phyloP scores from a whole-genome alignment of 2,888 invertebrate species.

The Actias luna region DNA sequence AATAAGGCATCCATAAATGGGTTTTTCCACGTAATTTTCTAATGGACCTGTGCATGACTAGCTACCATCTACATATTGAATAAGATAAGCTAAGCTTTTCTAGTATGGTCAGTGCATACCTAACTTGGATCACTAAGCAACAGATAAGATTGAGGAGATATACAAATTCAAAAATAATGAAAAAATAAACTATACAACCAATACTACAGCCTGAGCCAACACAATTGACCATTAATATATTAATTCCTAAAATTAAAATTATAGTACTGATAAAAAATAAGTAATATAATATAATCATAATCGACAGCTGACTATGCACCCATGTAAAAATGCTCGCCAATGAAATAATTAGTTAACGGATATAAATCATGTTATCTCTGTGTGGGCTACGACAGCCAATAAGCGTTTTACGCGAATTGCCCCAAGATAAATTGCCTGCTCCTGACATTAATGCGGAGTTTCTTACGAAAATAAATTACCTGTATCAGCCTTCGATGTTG shows the following conservation, averaged over 20 bases:
- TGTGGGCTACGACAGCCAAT: conserved; percentile 69
- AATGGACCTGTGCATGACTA: no score
- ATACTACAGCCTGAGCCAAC: no score
- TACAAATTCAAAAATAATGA: no score
- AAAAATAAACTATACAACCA: no score
- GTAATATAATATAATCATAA: not conserved
- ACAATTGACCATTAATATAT: no score
- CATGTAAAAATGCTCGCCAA: conserved; percentile 12
- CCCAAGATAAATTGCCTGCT: conserved; percentile 68
- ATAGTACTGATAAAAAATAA: not conserved
- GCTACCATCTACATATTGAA: no score
- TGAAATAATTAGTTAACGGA: conserved; percentile 20
- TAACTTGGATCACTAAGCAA: no score
- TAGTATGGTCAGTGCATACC: no score
- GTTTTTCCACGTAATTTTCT: no score
- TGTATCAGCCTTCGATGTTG: conserved; percentile 55
- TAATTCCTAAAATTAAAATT: not conserved
- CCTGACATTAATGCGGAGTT: conserved; percentile 70
- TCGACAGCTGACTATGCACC: conserved; percentile 6
- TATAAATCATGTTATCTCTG: conserved; percentile 49
- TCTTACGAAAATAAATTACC: conserved; percentile 67
- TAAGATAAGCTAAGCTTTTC: no score
- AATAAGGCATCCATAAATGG: no score
- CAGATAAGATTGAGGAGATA: no score
- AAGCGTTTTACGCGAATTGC: conserved; percentile 73